These are phyloP conservation scores for Enteromius viviparus DNA, from an alignment of 2,797 vertebrate genomes.

Conservation along the genomic window DNA sequence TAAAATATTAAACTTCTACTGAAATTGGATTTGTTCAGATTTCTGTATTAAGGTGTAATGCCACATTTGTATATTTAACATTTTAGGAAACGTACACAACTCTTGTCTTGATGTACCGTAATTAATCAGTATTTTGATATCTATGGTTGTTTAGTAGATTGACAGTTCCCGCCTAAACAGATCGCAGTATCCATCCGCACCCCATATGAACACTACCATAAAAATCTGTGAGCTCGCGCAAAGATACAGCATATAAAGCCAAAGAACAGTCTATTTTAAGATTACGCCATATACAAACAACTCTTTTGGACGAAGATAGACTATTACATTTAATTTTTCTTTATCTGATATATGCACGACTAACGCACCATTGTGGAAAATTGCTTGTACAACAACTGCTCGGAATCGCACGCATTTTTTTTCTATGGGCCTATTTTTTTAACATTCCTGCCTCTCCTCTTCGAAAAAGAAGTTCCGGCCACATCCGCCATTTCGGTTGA, in stretches of 20 bases:
- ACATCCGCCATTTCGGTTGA: slow-evolving; percentile 79
- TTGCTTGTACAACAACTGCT: neutral
- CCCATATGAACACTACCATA: neutral
- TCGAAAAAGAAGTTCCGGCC: slow-evolving; percentile 70
- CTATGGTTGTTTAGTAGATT: neutral
- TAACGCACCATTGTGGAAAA: neutral
- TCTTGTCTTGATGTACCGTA: neutral
- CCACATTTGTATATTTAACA: neutral
- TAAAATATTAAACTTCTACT: neutral
- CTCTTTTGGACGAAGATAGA: neutral
- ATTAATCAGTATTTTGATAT: neutral
- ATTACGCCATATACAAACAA: neutral
- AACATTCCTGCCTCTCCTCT: slow-evolving; percentile 9
- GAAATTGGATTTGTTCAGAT: neutral
- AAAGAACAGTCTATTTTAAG: neutral
- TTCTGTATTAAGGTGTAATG: neutral
- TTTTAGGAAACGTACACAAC: neutral
- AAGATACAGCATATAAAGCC: slow-evolving; percentile 37
- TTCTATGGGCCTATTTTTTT: slow-evolving; percentile 69
- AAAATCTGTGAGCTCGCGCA: slow-evolving; percentile 50
- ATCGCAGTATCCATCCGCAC: neutral
- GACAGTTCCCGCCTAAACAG: slow-evolving; percentile 3
- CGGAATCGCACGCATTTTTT: neutral
- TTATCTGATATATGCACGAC: no score
- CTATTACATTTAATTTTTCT: neutral